A percentile compares a stretch with the other conserved stretches of the same genome.
These are phyloP conservation scores for Podotricha telesiphe DNA, from an alignment of 2,888 invertebrate species.

Conservation along the genomic window DNA sequence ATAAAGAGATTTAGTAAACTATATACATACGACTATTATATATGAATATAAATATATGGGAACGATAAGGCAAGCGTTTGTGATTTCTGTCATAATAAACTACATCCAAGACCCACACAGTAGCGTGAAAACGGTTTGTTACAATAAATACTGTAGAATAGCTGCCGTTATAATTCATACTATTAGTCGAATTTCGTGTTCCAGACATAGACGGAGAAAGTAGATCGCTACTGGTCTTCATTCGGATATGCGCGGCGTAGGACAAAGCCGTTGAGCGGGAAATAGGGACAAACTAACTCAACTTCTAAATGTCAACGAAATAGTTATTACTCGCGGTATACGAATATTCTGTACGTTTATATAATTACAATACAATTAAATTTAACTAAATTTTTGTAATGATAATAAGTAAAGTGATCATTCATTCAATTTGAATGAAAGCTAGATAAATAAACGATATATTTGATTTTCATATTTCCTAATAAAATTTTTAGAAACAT, in stretches of 20 bases:
- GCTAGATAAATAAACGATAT: too few species aligned
- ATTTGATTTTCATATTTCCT: too few species aligned
- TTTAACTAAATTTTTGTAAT: too few species aligned
- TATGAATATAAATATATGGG: neutral
- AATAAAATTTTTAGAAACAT: too few species aligned
- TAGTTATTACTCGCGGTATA: neutral
- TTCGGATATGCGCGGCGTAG: slow-evolving; percentile 45
- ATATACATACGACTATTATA: neutral
- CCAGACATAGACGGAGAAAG: slow-evolving; percentile 73
- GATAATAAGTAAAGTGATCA: too few species aligned
- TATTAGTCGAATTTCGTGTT: slow-evolving; percentile 82
- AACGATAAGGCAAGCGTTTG: neutral
- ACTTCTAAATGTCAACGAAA: neutral
- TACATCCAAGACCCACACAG: slow-evolving; percentile 39
- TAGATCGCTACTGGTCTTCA: slow-evolving; percentile 79
- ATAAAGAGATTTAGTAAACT: neutral
- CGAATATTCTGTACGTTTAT: too few species aligned
- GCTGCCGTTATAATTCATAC: slow-evolving; percentile 70
- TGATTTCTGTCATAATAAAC: slow-evolving; percentile 29
- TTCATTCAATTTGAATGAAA: too few species aligned
- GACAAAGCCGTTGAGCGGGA: slow-evolving; percentile 42
- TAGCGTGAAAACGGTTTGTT: slow-evolving; percentile 42
- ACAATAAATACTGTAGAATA: slow-evolving; percentile 37
- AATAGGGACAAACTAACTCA: slow-evolving; percentile 20
- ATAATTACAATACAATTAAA: too few species aligned